These are phyloP conservation scores for Malacoctenus gilli DNA, from an alignment of 2,797 vertebrate species.

Conservation along the genomic window DNA sequence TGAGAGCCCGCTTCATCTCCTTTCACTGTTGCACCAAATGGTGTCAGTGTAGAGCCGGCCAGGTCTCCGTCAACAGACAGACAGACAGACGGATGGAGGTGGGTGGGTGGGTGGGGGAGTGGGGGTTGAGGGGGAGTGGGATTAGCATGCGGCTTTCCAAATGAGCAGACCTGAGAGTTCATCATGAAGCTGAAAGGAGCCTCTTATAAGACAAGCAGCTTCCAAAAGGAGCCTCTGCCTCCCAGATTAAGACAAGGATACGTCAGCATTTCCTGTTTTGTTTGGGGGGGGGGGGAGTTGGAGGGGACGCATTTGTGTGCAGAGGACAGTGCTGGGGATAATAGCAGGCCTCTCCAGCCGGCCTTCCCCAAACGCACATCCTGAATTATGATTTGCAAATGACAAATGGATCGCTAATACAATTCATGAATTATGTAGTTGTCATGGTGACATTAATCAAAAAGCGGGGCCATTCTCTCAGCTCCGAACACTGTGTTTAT, in stretches of 20 bases:
- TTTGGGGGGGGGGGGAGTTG: conserved; percentile 32
- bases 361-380: conserved; percentile 56
- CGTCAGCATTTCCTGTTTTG: conserved; percentile 43
- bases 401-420: conserved; percentile 84
- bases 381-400: conserved; percentile 81
- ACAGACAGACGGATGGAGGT: conserved; percentile 44
- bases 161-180: conserved; percentile 66
- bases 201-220: conserved; percentile 39
- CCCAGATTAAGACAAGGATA: conserved; percentile 46
- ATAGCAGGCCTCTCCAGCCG: conserved; percentile 40
- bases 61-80: conserved; percentile 41
- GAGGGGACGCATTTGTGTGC: conserved; percentile 9
- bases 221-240: conserved; percentile 36
- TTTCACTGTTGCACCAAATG: conserved; percentile 62
- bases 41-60: conserved; percentile 67
- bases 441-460: conserved; percentile 85
- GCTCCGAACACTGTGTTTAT: conserved; percentile 77
- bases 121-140: no score
- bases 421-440: conserved; percentile 86
- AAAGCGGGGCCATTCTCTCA: conserved; percentile 68
- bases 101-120: no score
- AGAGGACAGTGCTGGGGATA: conserved; percentile 45
- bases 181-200: conserved; percentile 57
- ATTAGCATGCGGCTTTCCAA: conserved; percentile 64
- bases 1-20: conserved; percentile 50